phyloP scores from a whole-genome alignment of 2,797 vertebrate genomes.

The Spinus pinus region DNA sequence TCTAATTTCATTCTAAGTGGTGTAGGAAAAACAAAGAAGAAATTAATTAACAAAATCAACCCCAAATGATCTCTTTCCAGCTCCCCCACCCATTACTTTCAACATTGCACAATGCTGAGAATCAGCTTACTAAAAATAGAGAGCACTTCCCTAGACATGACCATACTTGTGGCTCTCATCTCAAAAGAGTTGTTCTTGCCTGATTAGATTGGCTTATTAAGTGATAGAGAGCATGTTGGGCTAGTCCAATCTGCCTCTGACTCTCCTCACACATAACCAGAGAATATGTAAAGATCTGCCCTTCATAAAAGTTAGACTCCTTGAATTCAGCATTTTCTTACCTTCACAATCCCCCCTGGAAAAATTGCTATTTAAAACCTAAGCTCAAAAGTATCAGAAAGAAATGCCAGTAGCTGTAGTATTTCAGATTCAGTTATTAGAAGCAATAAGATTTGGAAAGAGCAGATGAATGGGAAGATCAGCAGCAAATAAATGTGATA shows the following conservation, averaged over 20 bases:
- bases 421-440: neutral
- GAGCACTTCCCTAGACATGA: neutral
- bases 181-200: neutral
- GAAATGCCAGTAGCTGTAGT: neutral
- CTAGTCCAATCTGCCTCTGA: neutral
- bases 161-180: constrained; percentile 11
- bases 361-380: constrained; percentile 14
- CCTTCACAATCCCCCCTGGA: neutral
- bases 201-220: constrained; percentile 28
- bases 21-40: neutral
- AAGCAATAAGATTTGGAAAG: neutral
- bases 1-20: neutral
- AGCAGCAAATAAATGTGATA: neutral
- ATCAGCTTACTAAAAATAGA: constrained; percentile 32
- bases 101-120: neutral
- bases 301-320: neutral
- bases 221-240: neutral
- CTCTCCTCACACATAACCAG: neutral
- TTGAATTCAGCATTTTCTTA: neutral
- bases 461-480: neutral
- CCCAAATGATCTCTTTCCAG: neutral
- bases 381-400: neutral
- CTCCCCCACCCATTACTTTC: neutral
- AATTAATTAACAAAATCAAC: neutral
- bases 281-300: neutral